phyloP scores from a whole-genome alignment of 1,140 invertebrate species.

The Sminthurinus signatus region DNA sequence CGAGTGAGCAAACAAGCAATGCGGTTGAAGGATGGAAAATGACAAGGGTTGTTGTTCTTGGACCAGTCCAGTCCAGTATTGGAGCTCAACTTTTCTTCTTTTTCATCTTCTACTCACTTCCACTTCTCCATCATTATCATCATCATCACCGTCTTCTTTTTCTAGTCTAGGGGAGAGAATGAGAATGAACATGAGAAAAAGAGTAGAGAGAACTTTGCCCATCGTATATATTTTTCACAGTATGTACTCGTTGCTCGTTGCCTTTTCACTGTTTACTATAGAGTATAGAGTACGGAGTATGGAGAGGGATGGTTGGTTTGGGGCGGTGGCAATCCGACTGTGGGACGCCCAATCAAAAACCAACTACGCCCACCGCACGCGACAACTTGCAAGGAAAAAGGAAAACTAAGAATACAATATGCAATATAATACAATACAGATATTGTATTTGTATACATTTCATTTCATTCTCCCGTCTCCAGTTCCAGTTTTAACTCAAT shows the following conservation, averaged over 20 bases:
- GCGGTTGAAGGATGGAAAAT: constrained; percentile 13
- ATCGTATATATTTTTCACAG: not conserved
- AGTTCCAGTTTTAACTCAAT: too few species aligned
- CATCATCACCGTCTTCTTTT: constrained; percentile 3
- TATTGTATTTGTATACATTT: too few species aligned
- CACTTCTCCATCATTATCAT: constrained; percentile 19
- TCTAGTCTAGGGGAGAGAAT: not conserved
- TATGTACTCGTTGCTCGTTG: too few species aligned
- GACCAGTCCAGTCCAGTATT: not conserved
- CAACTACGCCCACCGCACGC: constrained; percentile 37
- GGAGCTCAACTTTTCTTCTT: too few species aligned
- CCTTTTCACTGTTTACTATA: too few species aligned
- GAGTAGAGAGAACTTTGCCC: not conserved
- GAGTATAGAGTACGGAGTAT: too few species aligned
- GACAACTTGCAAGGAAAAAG: constrained; percentile 26
- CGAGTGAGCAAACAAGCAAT: constrained; percentile 6
- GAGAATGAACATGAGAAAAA: too few species aligned
- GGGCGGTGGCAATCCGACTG: constrained; percentile 2
- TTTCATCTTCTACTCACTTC: too few species aligned
- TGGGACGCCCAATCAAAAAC: constrained; percentile 12
- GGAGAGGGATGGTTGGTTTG: not conserved
- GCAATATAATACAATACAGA: too few species aligned
- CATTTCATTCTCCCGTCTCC: too few species aligned
- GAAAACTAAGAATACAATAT: too few species aligned
- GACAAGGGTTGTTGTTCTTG: constrained; percentile 17